phyloP scores from a whole-genome alignment of 1,140 invertebrate species.

The Brachionus plicatilis region DNA sequence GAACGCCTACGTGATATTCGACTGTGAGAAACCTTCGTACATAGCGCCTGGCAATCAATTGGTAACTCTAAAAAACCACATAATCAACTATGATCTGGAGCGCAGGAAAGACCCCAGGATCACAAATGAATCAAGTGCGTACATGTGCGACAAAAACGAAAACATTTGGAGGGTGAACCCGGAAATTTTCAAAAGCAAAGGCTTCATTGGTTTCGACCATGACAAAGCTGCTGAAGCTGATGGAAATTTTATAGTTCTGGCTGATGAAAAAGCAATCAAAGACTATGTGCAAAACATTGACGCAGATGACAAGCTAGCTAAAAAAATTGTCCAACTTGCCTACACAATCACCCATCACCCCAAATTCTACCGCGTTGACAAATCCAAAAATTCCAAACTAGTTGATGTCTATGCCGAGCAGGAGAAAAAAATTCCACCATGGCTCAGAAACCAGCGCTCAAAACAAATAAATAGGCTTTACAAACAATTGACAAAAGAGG shows the following conservation, averaged over 20 bases:
- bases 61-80: constrained; percentile 18
- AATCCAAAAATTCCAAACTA: not conserved
- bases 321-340: constrained; percentile 14
- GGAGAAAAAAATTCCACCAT: constrained; percentile 7
- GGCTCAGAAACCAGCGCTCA: not conserved
- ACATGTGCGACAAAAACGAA: constrained; percentile 31
- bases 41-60: not conserved
- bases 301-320: not conserved
- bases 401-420: constrained; percentile 15
- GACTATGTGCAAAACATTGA: constrained; percentile 4
- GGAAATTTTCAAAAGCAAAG: not conserved
- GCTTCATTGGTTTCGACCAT: constrained; percentile 17
- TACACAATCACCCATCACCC: constrained; percentile 10
- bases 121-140: not conserved
- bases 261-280: constrained; percentile 25
- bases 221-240: constrained; percentile 23
- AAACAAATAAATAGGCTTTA: not conserved
- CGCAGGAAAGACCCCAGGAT: not conserved
- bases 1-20: constrained; percentile 15
- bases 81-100: constrained; percentile 16
- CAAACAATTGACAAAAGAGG: not conserved
- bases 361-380: not conserved
- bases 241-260: constrained; percentile 11
- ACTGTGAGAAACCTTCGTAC: constrained; percentile 22
- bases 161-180: constrained; percentile 30